Percentiles rank a stretch among this genome's conserved stretches.
Conservation (phyloP, 2,888 invertebrate genomes). For the Pecten maximus region DNA sequence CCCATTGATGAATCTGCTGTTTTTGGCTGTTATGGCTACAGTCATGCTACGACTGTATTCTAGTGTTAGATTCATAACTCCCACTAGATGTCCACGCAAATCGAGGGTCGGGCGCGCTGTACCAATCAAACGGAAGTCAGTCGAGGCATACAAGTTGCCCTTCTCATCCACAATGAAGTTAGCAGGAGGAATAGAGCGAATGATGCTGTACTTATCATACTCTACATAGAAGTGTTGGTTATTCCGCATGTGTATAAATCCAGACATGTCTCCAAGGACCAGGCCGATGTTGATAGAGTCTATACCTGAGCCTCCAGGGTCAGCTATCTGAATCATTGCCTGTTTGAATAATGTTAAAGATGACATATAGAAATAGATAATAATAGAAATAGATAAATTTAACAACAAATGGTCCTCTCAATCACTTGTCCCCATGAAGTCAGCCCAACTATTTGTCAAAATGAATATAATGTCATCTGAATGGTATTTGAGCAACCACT, state of each 20-base stretch:
- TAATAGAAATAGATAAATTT: too few species aligned
- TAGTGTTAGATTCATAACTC: constrained; percentile 71
- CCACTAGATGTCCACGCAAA: constrained; percentile 68
- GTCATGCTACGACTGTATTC: constrained; percentile 61
- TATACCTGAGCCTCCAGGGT: constrained; percentile 51
- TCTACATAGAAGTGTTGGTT: constrained; percentile 65
- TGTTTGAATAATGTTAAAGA: constrained; percentile 41
- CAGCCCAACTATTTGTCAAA: too few species aligned
- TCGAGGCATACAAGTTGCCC: constrained; percentile 62
- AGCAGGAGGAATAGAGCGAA: constrained; percentile 67
- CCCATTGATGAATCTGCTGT: constrained; percentile 61
- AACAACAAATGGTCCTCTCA: too few species aligned
- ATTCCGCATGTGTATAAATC: constrained; percentile 62
- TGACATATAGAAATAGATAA: neutral
- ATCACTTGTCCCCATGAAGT: too few species aligned
- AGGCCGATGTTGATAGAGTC: constrained; percentile 62
- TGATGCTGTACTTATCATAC: constrained; percentile 58
- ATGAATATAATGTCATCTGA: too few species aligned
- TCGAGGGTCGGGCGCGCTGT: constrained; percentile 60
- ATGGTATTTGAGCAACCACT: too few species aligned
- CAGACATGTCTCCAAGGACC: constrained; percentile 68
- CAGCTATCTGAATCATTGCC: constrained; percentile 67
- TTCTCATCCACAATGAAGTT: constrained; percentile 68
- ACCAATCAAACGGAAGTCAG: constrained; percentile 69
- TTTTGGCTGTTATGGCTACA: constrained; percentile 64